phyloP scores from a whole-genome alignment of 2,888 invertebrate species.

The Hyles lineata region DNA sequence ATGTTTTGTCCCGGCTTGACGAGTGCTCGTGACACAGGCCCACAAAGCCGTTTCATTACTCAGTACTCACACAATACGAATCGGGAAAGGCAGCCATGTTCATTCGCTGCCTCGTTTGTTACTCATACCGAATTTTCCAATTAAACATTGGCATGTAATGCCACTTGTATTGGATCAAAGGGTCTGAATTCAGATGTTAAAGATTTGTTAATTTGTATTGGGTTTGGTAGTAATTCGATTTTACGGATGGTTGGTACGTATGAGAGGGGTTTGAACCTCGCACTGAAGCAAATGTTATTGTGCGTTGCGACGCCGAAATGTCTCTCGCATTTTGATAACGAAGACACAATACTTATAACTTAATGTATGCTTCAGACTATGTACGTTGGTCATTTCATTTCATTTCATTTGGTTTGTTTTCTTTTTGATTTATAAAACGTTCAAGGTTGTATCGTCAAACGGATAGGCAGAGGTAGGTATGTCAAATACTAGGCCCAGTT shows the following conservation, averaged over 20 bases:
- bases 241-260: background rate
- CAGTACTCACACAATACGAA: background rate
- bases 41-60: background rate
- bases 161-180: background rate
- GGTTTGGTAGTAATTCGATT: background rate
- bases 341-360: too few relatives aligned
- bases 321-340: too few relatives aligned
- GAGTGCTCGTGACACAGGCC: background rate
- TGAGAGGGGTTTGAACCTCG: too few relatives aligned
- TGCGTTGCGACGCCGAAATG: too few relatives aligned
- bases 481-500: too few relatives aligned
- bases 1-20: background rate
- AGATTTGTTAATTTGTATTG: background rate
- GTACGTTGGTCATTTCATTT: too few relatives aligned
- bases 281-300: too few relatives aligned
- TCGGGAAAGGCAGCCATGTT: background rate
- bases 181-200: background rate
- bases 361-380: too few relatives aligned
- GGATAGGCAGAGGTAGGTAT: too few relatives aligned
- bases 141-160: background rate
- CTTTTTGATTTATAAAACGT: too few relatives aligned
- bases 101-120: background rate
- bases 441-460: too few relatives aligned
- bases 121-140: background rate
- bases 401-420: too few relatives aligned